phyloP scores from a whole-genome alignment of 1,140 invertebrate species.

The Hermetia illucens region DNA sequence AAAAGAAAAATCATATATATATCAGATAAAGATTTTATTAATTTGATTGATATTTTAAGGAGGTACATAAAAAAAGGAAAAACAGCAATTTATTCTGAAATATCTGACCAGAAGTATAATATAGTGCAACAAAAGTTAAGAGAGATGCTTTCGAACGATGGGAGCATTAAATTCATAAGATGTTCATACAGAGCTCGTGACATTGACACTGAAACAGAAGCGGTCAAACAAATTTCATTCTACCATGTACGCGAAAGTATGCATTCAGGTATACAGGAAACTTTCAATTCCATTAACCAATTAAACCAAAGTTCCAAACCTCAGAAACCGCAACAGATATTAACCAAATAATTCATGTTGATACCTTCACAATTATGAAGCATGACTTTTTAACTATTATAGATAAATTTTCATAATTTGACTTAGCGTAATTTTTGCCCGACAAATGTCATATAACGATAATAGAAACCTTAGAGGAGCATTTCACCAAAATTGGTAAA shows the following conservation, averaged over 20 bases:
- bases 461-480: slow-evolving; percentile 4
- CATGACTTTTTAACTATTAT: slow-evolving; percentile 6
- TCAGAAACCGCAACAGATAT: slow-evolving; percentile 9
- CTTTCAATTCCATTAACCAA: slow-evolving; percentile 8
- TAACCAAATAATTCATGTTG: slow-evolving; percentile 8
- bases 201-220: slow-evolving; percentile 8
- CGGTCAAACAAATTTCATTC: slow-evolving; percentile 9
- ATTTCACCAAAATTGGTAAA: slow-evolving; percentile 5
- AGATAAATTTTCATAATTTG: slow-evolving; percentile 9
- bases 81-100: slow-evolving; percentile 8
- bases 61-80: slow-evolving; percentile 6
- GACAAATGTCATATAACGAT: slow-evolving; percentile 7
- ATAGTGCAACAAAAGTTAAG: slow-evolving; percentile 9
- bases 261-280: slow-evolving; percentile 9
- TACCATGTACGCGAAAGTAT: slow-evolving; percentile 6
- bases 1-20: slow-evolving; percentile 3
- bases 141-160: slow-evolving; percentile 8
- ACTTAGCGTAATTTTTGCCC: not conserved
- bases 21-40: not conserved
- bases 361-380: slow-evolving; percentile 6
- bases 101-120: slow-evolving; percentile 6
- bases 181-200: slow-evolving; percentile 8
- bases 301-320: slow-evolving; percentile 7
- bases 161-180: slow-evolving; percentile 9
- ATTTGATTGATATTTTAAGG: slow-evolving; percentile 2